Evolutionary conservation across 1,140 invertebrate species (phyloP).

Genomic region (Phymorhynchus buccinoides): DNA sequence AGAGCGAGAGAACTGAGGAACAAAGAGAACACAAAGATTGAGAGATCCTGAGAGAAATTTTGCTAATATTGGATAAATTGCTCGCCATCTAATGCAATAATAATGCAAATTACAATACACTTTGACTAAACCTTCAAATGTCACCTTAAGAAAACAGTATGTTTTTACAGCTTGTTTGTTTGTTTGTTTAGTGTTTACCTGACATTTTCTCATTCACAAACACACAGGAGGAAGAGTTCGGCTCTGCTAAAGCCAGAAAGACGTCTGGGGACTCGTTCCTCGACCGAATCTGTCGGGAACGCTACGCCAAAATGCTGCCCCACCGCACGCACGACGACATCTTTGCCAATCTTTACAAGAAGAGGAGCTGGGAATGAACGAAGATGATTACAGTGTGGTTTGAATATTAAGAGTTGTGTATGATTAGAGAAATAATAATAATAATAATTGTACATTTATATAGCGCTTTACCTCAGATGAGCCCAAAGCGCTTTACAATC

Average conservation of each 20-base stretch:
- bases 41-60: too few species aligned
- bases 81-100: too few species aligned
- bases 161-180: not conserved
- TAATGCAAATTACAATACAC: too few species aligned
- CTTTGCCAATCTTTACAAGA: not conserved
- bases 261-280: not conserved
- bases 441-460: too few species aligned
- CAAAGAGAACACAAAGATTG: not conserved
- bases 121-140: too few species aligned
- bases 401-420: too few species aligned
- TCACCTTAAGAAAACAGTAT: too few species aligned
- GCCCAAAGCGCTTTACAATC: too few species aligned
- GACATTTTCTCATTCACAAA: not conserved
- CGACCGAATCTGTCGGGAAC: not conserved
- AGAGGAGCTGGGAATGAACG: constrained; percentile 30
- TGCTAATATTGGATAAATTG: too few species aligned
- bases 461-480: too few species aligned
- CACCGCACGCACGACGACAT: not conserved
- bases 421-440: too few species aligned
- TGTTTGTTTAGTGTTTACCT: not conserved
- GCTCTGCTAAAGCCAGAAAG: not conserved
- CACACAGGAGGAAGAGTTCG: constrained; percentile 14
- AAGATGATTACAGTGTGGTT: too few species aligned
- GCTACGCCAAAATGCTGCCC: constrained; percentile 9
- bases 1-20: not conserved